Percentiles rank a stretch among this genome's conserved stretches.
phyloP scores from a whole-genome alignment of 2,888 invertebrate species.

The Conchocele bisecta region DNA sequence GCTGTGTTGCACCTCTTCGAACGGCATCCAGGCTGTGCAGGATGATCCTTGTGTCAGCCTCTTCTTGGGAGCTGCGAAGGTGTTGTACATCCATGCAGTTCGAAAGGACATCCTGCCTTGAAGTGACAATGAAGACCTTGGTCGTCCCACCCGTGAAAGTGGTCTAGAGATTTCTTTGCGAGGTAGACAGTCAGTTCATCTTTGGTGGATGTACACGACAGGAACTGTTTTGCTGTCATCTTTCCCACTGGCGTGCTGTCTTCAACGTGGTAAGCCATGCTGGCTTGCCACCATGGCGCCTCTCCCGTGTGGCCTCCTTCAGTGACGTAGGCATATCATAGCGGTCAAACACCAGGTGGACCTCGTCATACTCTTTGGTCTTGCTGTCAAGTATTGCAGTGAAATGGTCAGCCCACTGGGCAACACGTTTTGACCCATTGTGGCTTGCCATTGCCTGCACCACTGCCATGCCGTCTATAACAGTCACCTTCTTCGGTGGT shows the following conservation, averaged over 20 bases:
- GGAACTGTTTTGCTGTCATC: background rate
- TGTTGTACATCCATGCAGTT: no score
- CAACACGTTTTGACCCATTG: conserved; percentile 3
- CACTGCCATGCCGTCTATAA: conserved; percentile 18
- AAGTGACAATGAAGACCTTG: no score
- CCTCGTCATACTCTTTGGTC: background rate
- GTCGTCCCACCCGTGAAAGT: no score
- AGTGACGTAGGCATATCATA: conserved; percentile 20
- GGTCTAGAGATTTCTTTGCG: no score
- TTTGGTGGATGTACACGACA: conserved; percentile 20
- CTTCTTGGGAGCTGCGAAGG: no score
- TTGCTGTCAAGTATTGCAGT: background rate
- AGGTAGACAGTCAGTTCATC: conserved; percentile 14
- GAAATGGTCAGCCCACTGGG: conserved; percentile 14
- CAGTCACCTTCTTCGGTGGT: background rate
- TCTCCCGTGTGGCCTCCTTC: conserved; percentile 5
- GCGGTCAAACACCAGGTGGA: conserved; percentile 19
- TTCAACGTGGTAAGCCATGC: conserved; percentile 12
- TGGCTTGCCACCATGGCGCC: background rate
- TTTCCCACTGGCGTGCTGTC: conserved; percentile 13
- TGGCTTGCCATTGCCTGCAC: conserved; percentile 13
- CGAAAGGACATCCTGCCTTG: no score
- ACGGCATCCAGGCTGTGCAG: no score
- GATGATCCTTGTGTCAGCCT: no score
- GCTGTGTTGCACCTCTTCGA: no score